These are phyloP conservation scores for Sialia sialis DNA, from an alignment of 2,113 vertebrate species.

Conservation along the genomic window DNA sequence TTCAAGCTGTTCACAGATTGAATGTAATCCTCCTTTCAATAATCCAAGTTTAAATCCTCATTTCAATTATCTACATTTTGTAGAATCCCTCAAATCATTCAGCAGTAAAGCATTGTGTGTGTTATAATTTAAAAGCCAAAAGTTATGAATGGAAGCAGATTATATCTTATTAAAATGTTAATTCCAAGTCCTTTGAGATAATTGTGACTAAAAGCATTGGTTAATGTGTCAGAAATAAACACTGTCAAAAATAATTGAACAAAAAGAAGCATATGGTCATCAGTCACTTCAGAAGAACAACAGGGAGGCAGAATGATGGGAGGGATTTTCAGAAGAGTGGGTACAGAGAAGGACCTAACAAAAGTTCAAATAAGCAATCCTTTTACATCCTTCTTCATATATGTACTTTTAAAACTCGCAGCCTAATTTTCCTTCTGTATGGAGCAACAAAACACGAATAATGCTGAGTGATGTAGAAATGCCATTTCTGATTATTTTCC, in stretches of 20 bases:
- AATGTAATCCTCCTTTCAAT: slow-evolving; percentile 62
- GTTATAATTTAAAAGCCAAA: slow-evolving; percentile 32
- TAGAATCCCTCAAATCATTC: slow-evolving; percentile 48
- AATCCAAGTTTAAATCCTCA: slow-evolving; percentile 63
- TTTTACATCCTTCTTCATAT: neutral
- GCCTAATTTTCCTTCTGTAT: neutral
- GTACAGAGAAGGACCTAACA: neutral
- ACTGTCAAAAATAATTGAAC: slow-evolving; percentile 19
- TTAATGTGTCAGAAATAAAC: slow-evolving; percentile 50
- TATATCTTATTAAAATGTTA: slow-evolving; percentile 63
- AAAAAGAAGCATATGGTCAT: neutral
- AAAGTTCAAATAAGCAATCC: neutral
- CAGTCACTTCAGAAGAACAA: neutral
- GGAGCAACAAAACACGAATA: neutral
- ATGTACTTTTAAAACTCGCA: neutral
- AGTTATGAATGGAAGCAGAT: slow-evolving; percentile 51
- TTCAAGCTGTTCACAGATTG: slow-evolving; percentile 61
- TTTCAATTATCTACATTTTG: slow-evolving; percentile 62
- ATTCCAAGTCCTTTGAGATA: slow-evolving; percentile 43
- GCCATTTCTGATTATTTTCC: accelerated
- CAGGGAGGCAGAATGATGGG: neutral
- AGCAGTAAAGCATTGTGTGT: neutral
- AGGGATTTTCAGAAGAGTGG: neutral
- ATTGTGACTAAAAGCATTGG: slow-evolving; percentile 4
- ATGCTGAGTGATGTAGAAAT: neutral